phyloP scores from a whole-genome alignment of 1,140 invertebrate species.

The Drosophila melanica region DNA sequence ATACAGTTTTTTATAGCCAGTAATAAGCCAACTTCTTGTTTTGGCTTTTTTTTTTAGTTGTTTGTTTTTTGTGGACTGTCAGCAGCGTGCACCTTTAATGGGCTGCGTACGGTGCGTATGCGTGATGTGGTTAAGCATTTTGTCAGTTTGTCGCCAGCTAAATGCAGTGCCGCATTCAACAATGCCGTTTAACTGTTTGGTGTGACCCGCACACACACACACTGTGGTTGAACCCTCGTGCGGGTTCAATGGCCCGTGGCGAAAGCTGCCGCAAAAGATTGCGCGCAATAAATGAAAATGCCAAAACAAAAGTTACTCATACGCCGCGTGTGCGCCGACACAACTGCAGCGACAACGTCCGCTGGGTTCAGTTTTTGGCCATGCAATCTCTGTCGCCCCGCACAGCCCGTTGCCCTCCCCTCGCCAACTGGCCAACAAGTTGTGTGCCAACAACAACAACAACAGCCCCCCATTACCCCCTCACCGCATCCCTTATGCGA shows the following conservation, averaged over 20 bases:
- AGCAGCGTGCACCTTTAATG: neutral
- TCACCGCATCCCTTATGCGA: too few relatives aligned
- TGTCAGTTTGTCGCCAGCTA: slow-evolving; percentile 1
- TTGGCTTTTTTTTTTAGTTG: too few relatives aligned
- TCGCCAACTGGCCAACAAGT: neutral
- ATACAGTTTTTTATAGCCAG: slow-evolving; percentile 3
- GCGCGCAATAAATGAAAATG: slow-evolving; percentile 56
- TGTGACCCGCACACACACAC: neutral
- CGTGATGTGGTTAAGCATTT: slow-evolving; percentile 6
- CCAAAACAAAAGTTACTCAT: slow-evolving; percentile 57
- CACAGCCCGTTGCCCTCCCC: neutral
- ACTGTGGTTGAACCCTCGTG: slow-evolving; percentile 1
- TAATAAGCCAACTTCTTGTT: slow-evolving; percentile 2
- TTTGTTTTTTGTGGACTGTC: neutral
- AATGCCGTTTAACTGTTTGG: neutral
- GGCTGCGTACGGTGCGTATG: slow-evolving; percentile 1
- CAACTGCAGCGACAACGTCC: slow-evolving; percentile 41
- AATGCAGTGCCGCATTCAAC: slow-evolving; percentile 1
- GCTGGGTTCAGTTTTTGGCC: slow-evolving; percentile 24
- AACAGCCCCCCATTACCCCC: neutral
- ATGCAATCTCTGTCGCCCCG: slow-evolving; percentile 10
- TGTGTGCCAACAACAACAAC: too few relatives aligned
- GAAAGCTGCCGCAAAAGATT: slow-evolving; percentile 47
- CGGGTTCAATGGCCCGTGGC: slow-evolving; percentile 43
- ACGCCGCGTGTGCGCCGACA: slow-evolving; percentile 41